Evolutionary conservation across 2,888 invertebrate genomes (phyloP), one percentile per base, ranked within the genome.

Genomic region (Agrotis ipsilon): DNA sequence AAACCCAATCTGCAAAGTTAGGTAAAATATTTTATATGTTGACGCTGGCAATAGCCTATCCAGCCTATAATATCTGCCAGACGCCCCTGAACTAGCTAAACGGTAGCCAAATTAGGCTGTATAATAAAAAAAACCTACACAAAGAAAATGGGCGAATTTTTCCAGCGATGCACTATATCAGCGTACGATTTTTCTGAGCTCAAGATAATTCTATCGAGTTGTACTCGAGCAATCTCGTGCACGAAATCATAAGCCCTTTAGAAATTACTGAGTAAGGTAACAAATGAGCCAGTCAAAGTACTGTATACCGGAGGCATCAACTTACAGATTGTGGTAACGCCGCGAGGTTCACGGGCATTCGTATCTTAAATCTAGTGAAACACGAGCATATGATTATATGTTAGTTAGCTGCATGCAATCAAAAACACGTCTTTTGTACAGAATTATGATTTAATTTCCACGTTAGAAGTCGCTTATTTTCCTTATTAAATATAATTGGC

Each of bases 301-400:
- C 24, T 48, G 32, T 46, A 24, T 13, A 45, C 16, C 24, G 59
- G 24, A 72, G 54, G 46, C 64, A 77, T 61, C 73, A 68, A 68
- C 48, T 48, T 49, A 64, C 13, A 64, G 60, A 61, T 68, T 52
- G 45, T 77, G 24, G 18, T 73, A 77, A 58, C 48, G 77, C 77
- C 68, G 57, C 68, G 14, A 60, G 78, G 49, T 24, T 13, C 48
- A 49, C 46, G 27, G 14, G 43, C 32, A 48, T n/a, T 46, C 45
- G 16, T 58, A 73, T 78, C 68, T 18, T 9, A 45, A 61, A 65
- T 61, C 61, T 73, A 65, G 51, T 52, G 45, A 68, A 77, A 64
- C 61, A 46, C 21, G 61, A n/a, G 48, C 49, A 60, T 75, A 65
- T 61, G 43, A 77, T 67, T 64, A 60, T 18, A 68, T 24, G 57